These are phyloP conservation scores for Neodon shergylaensis DNA, from an alignment of 2,113 vertebrate species.

Conservation along the genomic window DNA sequence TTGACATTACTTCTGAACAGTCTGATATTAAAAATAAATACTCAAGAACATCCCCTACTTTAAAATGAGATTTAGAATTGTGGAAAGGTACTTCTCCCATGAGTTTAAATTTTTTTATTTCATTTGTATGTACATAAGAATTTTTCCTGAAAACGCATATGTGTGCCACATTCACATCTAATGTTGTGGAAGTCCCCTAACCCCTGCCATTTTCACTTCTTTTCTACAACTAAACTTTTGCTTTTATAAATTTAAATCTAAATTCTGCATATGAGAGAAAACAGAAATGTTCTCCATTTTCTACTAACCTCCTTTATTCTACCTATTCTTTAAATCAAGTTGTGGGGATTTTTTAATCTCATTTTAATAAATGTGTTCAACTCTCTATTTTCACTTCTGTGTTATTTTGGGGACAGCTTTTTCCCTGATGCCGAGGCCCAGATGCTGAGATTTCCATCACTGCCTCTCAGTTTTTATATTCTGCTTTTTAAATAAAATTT, in stretches of 20 bases:
- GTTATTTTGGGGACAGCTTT: neutral
- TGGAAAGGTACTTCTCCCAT: neutral
- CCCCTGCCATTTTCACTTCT: neutral
- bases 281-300: neutral
- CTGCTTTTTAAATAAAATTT: neutral
- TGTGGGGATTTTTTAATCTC: neutral
- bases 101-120: neutral
- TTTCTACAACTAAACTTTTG: too few relatives aligned
- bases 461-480: constrained; percentile 5
- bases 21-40: constrained; percentile 1
- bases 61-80: neutral
- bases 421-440: neutral
- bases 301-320: neutral
- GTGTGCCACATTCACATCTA: neutral
- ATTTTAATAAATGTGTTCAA: neutral
- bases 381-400: neutral
- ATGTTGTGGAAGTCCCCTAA: neutral
- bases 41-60: neutral
- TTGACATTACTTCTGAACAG: neutral
- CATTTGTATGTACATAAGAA: neutral
- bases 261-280: neutral
- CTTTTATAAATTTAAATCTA: neutral
- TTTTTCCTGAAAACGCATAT: neutral
- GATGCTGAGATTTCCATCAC: neutral
- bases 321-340: neutral